phyloP scores from a whole-genome alignment of 35 echinoderm and acorn worm genomes.

The Lytechinus variegatus region DNA sequence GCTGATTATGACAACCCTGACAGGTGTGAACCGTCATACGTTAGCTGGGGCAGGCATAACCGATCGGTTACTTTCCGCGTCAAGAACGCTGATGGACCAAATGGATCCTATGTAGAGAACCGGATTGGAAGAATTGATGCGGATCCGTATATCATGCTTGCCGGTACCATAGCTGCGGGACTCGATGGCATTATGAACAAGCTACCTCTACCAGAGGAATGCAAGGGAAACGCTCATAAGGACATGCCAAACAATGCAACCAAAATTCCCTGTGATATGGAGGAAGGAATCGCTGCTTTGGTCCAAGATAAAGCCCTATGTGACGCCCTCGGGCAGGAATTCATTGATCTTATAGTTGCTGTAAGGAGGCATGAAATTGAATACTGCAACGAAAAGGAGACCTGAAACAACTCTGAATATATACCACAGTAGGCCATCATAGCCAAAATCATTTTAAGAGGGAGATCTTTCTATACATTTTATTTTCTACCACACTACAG shows the following conservation, averaged over 20 bases:
- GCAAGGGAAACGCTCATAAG: background rate
- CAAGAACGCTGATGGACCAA: background rate
- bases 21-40: background rate
- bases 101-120: constrained; percentile 55
- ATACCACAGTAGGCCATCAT: no score
- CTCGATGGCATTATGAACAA: constrained; percentile 59
- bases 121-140: constrained; percentile 41
- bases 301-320: constrained; percentile 48
- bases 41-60: constrained; percentile 57
- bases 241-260: background rate
- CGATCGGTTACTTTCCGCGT: constrained; percentile 49
- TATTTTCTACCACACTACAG: no score
- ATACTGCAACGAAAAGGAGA: background rate
- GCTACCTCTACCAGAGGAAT: constrained; percentile 28
- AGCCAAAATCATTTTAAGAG: no score
- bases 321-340: constrained; percentile 50
- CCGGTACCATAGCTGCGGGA: constrained; percentile 61
- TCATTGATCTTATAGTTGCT: constrained; percentile 46
- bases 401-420: no score
- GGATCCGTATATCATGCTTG: constrained; percentile 59
- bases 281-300: constrained; percentile 31
- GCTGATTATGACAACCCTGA: background rate
- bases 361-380: background rate
- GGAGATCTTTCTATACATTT: no score
- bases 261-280: constrained; percentile 40